A percentile compares a stretch with the other conserved stretches of the same genome.
Evolutionary conservation across 2,888 invertebrate genomes (phyloP).

Genomic region (Noctua janthe): DNA sequence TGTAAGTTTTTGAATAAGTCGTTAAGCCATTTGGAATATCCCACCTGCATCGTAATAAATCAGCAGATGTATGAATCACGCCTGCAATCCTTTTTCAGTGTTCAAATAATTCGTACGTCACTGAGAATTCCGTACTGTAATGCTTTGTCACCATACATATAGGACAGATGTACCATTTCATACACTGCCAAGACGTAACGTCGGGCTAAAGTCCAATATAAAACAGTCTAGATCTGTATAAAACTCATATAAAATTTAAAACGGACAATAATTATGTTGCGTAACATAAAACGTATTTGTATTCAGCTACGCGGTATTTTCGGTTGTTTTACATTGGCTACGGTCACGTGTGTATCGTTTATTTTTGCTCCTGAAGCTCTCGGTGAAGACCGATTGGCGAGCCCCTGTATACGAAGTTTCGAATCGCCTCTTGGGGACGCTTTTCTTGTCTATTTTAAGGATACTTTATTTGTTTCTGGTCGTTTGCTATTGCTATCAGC

Average conservation of each 20-base stretch:
- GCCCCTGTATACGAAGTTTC: constrained; percentile 54
- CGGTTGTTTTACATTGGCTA: constrained; percentile 70
- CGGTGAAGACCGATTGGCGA: constrained; percentile 60
- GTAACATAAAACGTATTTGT: constrained; percentile 72
- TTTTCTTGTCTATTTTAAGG: constrained; percentile 51
- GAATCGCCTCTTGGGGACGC: constrained; percentile 34
- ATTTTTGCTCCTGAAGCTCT: constrained; percentile 79
- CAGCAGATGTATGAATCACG: constrained; percentile 39
- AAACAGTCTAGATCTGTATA: constrained; percentile 66
- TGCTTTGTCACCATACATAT: constrained; percentile 55
- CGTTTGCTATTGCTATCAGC: background rate
- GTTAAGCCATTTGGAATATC: constrained; percentile 17
- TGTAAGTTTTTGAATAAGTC: background rate
- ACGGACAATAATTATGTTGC: constrained; percentile 65
- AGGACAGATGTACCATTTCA: constrained; percentile 50
- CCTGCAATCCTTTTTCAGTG: constrained; percentile 14
- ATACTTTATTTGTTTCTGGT: constrained; percentile 18
- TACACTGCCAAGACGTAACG: constrained; percentile 72
- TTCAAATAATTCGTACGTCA: constrained; percentile 42
- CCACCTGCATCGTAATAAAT: constrained; percentile 19
- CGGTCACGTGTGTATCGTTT: constrained; percentile 81
- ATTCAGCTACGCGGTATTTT: constrained; percentile 77
- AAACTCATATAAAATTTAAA: constrained; percentile 66
- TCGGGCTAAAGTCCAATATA: constrained; percentile 69
- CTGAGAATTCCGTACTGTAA: constrained; percentile 38